Evolutionary conservation across 2,888 invertebrate genomes (phyloP).

Genomic region (Drosophila atripex): DNA sequence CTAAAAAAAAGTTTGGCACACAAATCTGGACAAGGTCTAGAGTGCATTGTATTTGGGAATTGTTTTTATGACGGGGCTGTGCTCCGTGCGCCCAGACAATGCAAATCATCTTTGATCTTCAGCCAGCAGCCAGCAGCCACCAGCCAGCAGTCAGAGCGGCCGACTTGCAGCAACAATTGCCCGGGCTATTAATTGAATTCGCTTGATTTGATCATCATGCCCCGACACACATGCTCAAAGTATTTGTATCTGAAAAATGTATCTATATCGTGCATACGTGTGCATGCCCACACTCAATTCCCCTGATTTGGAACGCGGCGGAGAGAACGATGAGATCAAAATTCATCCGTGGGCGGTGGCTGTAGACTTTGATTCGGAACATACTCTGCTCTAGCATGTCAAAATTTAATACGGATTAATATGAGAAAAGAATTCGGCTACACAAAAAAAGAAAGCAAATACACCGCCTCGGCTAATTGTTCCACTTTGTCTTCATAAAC

Average conservation of each 20-base stretch:
- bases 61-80: constrained; percentile 15
- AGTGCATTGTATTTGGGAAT: constrained; percentile 7
- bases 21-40: constrained; percentile 25
- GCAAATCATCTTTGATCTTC: constrained; percentile 35
- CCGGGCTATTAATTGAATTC: constrained; percentile 61
- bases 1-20: background rate
- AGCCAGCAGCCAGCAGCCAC: constrained; percentile 7
- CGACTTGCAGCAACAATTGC: constrained; percentile 36
- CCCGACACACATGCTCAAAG: constrained; percentile 4
- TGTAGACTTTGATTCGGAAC: constrained; percentile 9
- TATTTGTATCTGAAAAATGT: constrained; percentile 4
- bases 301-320: constrained; percentile 26
- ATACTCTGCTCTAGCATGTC: constrained; percentile 19
- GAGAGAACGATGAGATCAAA: constrained; percentile 12
- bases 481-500: constrained; percentile 19
- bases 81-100: constrained; percentile 22
- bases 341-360: constrained; percentile 27
- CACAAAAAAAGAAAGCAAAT: constrained; percentile 23
- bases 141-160: background rate
- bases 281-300: constrained; percentile 19
- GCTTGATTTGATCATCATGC: constrained; percentile 65
- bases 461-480: constrained; percentile 24
- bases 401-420: constrained; percentile 12
- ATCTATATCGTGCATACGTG: constrained; percentile 7
- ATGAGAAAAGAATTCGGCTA: constrained; percentile 4